phyloP scores from a whole-genome alignment of 2,113 vertebrate genomes.

The Microtus oregoni region DNA sequence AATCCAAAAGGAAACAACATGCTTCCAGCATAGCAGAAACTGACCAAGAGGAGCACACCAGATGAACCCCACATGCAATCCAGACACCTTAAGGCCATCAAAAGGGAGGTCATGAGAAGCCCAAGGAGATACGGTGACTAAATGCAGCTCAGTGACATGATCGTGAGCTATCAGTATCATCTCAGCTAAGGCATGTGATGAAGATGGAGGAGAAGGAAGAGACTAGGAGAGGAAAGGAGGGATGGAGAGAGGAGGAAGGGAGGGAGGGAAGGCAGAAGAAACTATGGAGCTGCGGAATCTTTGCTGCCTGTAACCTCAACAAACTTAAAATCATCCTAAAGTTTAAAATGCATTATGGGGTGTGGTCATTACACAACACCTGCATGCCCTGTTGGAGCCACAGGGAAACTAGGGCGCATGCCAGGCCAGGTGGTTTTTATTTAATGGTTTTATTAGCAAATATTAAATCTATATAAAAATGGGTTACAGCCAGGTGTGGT shows the following conservation, averaged over 20 bases:
- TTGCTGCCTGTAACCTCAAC: not conserved
- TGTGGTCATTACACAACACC: not conserved
- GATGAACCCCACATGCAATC: accelerated
- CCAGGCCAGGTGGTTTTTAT: not conserved
- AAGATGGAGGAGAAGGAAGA: too few species aligned
- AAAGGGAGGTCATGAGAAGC: not conserved
- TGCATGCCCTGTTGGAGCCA: not conserved
- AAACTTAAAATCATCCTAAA: not conserved
- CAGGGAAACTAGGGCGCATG: not conserved
- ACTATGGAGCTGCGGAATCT: too few species aligned
- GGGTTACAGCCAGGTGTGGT: not conserved
- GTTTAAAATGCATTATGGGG: not conserved
- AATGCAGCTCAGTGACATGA: not conserved
- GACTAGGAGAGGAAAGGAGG: not conserved
- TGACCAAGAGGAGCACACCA: accelerated
- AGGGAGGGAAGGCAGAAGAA: too few species aligned
- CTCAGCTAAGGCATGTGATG: not conserved
- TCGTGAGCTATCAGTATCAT: not conserved
- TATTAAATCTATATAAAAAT: not conserved
- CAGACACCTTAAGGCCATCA: accelerated
- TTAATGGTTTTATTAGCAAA: not conserved
- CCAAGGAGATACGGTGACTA: not conserved
- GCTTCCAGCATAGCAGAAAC: not conserved
- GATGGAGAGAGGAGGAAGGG: not conserved
- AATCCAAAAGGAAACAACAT: not conserved